These are phyloP conservation scores for Periophthalmus magnuspinnatus DNA, from an alignment of 2,797 vertebrate species.

Conservation along the genomic window DNA sequence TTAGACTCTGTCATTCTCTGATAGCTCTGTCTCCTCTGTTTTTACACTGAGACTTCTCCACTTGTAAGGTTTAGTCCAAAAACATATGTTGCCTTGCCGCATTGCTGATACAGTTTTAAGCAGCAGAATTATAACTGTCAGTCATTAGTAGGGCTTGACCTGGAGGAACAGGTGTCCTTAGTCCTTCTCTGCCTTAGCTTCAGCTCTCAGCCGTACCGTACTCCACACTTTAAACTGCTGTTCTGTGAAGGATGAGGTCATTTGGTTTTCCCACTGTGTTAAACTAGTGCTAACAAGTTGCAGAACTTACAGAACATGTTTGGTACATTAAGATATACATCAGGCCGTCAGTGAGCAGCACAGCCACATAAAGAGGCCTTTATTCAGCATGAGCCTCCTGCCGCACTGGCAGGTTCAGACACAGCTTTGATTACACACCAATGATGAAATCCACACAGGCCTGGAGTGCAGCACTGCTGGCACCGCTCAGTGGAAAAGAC, in stretches of 20 bases:
- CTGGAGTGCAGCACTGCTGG: conserved; percentile 71
- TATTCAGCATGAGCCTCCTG: conserved; percentile 71
- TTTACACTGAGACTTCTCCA: conserved; percentile 23
- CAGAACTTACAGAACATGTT: conserved; percentile 75
- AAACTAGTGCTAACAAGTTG: conserved; percentile 81
- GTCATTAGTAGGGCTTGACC: conserved; percentile 19
- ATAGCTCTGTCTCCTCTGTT: conserved; percentile 40
- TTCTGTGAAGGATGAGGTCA: conserved; percentile 78
- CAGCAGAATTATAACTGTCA: conserved; percentile 31
- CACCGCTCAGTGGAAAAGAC: conserved; percentile 75
- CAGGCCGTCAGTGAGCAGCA: conserved; percentile 71
- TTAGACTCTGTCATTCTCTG: conserved; percentile 39
- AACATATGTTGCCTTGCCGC: conserved; percentile 43
- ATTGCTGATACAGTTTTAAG: conserved; percentile 50
- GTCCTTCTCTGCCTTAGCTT: conserved; percentile 9
- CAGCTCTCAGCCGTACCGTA: conserved; percentile 29
- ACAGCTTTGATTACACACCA: conserved; percentile 75
- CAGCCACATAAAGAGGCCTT: conserved; percentile 75
- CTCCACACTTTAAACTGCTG: conserved; percentile 62
- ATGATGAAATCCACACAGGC: conserved; percentile 78
- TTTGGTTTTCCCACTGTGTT: conserved; percentile 66
- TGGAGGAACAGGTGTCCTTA: conserved; percentile 17
- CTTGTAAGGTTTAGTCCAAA: conserved; percentile 54
- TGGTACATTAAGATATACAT: conserved; percentile 81
- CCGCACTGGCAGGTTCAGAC: conserved; percentile 75